Evolutionary conservation across 2,113 vertebrate species (phyloP).

Genomic region (Motacilla alba): DNA sequence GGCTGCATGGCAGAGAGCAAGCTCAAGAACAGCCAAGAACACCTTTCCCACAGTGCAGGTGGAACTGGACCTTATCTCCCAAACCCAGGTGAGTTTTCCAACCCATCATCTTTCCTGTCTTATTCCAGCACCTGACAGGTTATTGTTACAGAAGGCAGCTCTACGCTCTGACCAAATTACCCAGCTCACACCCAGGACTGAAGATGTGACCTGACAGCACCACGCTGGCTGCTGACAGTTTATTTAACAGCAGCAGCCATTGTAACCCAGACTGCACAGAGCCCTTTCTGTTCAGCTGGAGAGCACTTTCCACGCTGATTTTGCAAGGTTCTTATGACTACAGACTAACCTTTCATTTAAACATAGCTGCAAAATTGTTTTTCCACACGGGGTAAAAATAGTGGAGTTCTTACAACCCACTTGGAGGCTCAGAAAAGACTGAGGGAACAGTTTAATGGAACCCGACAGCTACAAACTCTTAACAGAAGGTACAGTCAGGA

Average conservation of each 20-base stretch:
- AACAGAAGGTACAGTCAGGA: conserved; percentile 26
- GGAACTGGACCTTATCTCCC: not conserved
- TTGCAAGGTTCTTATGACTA: conserved; percentile 5
- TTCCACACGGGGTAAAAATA: conserved; percentile 31
- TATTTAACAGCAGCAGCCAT: not conserved
- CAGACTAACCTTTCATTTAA: conserved; percentile 35
- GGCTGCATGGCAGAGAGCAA: not conserved
- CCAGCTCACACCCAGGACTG: not conserved
- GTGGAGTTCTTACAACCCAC: not conserved
- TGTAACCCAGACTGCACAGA: not conserved
- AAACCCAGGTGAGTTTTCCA: not conserved
- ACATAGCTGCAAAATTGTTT: conserved; percentile 24
- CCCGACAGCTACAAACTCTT: not conserved
- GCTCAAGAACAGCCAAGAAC: not conserved
- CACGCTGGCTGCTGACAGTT: not conserved
- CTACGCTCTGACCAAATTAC: not conserved
- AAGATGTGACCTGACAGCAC: not conserved
- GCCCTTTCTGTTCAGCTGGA: not conserved
- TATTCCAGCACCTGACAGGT: not conserved
- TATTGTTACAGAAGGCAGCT: not conserved
- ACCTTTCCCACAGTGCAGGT: not conserved
- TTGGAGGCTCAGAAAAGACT: not conserved
- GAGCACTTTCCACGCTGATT: not conserved
- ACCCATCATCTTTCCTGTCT: not conserved
- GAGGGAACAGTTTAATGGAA: conserved; percentile 9